A percentile compares a stretch with the other conserved stretches of the same genome.
Conservation (phyloP, 1,140 invertebrate genomes). For the Himalopsyche phryganea region DNA sequence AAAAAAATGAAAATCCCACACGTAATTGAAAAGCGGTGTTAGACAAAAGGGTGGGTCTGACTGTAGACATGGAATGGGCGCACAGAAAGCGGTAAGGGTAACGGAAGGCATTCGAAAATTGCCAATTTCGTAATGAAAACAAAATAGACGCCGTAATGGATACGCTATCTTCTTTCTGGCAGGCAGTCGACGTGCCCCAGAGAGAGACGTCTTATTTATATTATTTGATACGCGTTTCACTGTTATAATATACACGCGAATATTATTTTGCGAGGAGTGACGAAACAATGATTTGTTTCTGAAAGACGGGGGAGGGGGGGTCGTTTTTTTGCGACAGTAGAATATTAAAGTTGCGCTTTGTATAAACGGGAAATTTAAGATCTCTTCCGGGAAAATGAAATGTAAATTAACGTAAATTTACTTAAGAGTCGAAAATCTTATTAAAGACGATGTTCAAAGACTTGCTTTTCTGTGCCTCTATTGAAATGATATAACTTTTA, state of each 20-base stretch:
- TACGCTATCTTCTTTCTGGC: constrained; percentile 1
- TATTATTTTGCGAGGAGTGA: background rate
- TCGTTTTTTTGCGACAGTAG: background rate
- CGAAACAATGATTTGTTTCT: constrained; percentile 6
- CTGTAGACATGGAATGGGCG: background rate
- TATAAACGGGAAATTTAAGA: background rate
- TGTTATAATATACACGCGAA: background rate
- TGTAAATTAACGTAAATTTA: background rate
- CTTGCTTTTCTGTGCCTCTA: background rate
- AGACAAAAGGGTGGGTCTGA: constrained; percentile 9
- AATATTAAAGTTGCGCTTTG: background rate
- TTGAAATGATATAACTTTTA: too few relatives aligned
- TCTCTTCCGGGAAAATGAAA: background rate
- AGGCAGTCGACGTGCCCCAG: background rate
- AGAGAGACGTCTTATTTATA: background rate
- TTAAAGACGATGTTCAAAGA: background rate
- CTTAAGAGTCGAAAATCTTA: background rate
- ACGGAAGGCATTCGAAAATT: constrained; percentile 21
- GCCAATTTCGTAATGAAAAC: constrained; percentile 23
- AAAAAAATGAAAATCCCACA: constrained; percentile 18
- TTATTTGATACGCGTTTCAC: background rate
- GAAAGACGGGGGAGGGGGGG: too few relatives aligned
- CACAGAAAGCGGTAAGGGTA: background rate
- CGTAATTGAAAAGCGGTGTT: constrained; percentile 32
- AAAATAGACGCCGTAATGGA: constrained; percentile 11